Evolutionary conservation across 2,888 invertebrate species (phyloP), one percentile per base, ranked within the genome.

Genomic region (Chaitophorus viminalis): DNA sequence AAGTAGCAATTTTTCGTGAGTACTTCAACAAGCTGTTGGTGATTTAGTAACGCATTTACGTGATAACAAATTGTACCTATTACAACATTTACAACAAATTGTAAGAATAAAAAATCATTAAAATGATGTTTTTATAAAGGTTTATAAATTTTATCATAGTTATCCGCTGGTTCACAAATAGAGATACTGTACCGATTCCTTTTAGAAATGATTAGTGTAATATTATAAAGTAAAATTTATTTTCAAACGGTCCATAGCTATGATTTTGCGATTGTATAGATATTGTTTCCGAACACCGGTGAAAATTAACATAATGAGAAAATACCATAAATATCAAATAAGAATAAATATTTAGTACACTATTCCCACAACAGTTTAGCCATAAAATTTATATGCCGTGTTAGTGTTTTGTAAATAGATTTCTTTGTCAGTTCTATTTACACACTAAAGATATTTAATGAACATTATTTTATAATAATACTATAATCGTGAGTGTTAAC

Each of bases 291-390:
- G 31, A 39, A 39, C 29, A 68, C n/a, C 29, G 29, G 79, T 81
- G 39, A 68, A 82, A 68, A 82, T 82, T 82, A 82, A 82, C 70
- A 46, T 70, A 25, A 70, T 25, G 25, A 9, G 31, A 70, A 82
- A 82, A 82, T 33, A 52, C 46, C 31, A 9, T 82, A 46, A 46
- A 82, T 52, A 82, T 25, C 21, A 54, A 11, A 17, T 68, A 39
- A 70, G 46, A 70, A 46, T 46, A 46, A 70, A 46, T 46, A 46
- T 70, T 70, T 8, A 25, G 31, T 18, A 1, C 52, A 72, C 46
- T 72, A 52, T 82, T 82, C 52, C n/a, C 52, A 72, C 33, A 82
- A 65, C 8, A 25, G 65, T 82, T 82, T 36, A 39, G 54, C 54
- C 9, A 46, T 46, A 46, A 9, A n/a, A n/a, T n/a, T n/a, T n/a